Conservation (phyloP, 2,113 vertebrate genomes). For the Perognathus longimembris region DNA sequence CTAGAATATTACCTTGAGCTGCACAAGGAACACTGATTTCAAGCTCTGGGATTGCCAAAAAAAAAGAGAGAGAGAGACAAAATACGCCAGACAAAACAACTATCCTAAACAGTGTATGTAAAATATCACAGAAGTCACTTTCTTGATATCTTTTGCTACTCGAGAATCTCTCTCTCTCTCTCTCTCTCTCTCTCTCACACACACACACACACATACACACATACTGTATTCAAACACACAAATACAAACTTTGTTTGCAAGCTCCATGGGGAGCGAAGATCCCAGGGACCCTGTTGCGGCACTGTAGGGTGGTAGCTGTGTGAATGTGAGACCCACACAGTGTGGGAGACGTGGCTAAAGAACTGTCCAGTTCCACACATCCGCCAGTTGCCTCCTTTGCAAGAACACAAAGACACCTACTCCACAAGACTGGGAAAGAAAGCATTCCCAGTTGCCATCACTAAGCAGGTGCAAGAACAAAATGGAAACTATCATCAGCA, state of each 20-base stretch:
- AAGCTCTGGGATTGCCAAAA: too few relatives aligned
- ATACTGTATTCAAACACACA: background rate
- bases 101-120: background rate
- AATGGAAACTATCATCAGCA: slow-evolving; percentile 1
- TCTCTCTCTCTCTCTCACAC: background rate
- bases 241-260: background rate
- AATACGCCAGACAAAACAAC: background rate
- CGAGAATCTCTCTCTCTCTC: background rate
- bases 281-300: too few relatives aligned
- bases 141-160: background rate
- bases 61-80: background rate
- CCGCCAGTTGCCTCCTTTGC: background rate
- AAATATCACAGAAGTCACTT: background rate
- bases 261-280: background rate
- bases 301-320: too few relatives aligned
- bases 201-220: background rate
- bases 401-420: background rate
- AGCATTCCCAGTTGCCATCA: background rate
- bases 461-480: slow-evolving; percentile 39
- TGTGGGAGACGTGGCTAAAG: background rate
- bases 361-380: background rate
- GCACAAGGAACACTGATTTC: too few relatives aligned
- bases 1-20: too few relatives aligned
- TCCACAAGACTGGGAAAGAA: background rate
- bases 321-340: background rate